These are phyloP conservation scores for Willisornis vidua DNA, from an alignment of 2,113 vertebrate species.

Conservation along the genomic window DNA sequence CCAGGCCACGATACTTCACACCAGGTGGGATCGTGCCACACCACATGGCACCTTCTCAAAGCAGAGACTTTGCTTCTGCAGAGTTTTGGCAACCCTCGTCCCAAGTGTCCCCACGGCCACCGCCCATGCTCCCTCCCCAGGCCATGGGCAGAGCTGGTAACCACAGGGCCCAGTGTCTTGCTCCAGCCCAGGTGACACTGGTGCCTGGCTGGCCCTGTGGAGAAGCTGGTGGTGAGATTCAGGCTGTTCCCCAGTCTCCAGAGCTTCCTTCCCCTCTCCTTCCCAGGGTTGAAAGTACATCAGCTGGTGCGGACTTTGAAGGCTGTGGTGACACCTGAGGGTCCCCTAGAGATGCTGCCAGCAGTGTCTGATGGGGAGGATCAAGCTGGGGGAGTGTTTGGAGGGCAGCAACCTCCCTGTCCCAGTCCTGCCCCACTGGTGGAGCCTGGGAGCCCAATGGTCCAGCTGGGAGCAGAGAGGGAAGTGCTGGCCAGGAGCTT, in stretches of 20 bases:
- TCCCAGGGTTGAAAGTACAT: background rate
- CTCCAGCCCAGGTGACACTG: background rate
- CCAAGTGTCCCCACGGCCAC: background rate
- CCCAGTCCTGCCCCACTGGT: fast-evolving
- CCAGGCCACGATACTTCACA: fast-evolving
- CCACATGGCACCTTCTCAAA: fast-evolving
- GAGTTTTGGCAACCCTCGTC: background rate
- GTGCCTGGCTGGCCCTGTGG: background rate
- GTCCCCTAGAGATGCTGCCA: background rate
- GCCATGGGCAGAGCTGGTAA: background rate
- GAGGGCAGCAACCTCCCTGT: background rate
- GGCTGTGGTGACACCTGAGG: background rate
- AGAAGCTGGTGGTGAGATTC: background rate
- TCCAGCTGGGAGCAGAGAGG: background rate
- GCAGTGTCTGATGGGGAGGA: background rate
- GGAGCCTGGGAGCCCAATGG: background rate
- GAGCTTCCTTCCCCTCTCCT: background rate
- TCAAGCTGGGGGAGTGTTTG: fast-evolving
- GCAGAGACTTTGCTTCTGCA: fast-evolving
- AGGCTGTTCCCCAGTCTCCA: background rate
- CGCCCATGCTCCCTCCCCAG: fast-evolving
- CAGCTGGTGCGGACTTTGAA: background rate
- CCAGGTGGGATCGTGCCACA: background rate
- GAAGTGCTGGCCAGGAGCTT: background rate
- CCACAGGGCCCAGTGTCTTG: background rate